phyloP scores from a whole-genome alignment of 2,113 vertebrate genomes.

The Macroglossus sobrinus region DNA sequence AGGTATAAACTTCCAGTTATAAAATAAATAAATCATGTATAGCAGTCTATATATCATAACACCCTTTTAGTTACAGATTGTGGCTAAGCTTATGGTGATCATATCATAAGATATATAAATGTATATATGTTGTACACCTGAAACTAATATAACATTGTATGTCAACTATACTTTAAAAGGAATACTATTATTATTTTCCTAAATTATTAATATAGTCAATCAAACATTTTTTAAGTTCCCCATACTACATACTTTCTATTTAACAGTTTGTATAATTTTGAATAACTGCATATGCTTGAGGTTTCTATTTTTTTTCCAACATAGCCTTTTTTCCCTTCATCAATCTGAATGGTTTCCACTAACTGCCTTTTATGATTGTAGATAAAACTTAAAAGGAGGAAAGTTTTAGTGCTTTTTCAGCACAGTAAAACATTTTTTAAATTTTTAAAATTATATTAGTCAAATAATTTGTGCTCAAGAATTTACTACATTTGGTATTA shows the following conservation, averaged over 20 bases:
- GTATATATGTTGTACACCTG: not conserved
- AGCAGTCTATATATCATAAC: not conserved
- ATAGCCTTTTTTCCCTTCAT: not conserved
- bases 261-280: not conserved
- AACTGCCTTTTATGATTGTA: not conserved
- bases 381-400: not conserved
- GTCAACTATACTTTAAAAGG: not conserved
- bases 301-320: not conserved
- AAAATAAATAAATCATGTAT: not conserved
- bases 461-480: not conserved
- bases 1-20: not conserved
- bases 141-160: not conserved
- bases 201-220: not conserved
- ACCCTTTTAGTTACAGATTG: not conserved
- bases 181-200: not conserved
- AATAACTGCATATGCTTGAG: not conserved
- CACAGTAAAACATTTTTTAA: not conserved
- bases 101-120: not conserved
- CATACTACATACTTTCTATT: not conserved
- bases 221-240: not conserved
- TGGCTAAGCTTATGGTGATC: not conserved
- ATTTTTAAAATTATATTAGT: not conserved
- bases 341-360: not conserved
- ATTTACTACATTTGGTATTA: not conserved
- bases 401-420: not conserved